Percentiles rank a stretch among this genome's conserved stretches.
Evolutionary conservation across 2,888 invertebrate species (phyloP).

Genomic region (Schrankia costaestrigalis): DNA sequence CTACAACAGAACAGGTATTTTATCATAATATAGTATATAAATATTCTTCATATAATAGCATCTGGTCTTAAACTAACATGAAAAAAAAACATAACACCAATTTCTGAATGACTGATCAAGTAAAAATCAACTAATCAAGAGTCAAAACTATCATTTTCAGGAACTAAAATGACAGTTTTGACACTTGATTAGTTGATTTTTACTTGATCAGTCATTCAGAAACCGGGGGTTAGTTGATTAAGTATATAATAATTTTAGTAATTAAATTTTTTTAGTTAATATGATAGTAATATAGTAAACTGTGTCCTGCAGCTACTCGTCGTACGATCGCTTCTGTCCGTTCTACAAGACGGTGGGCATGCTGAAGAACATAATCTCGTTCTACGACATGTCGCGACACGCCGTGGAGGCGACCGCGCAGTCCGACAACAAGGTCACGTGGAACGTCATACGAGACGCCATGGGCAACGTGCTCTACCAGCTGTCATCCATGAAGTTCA

Average conservation of each 20-base stretch:
- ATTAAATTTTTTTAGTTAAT: neutral
- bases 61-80: no score
- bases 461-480: slow-evolving; percentile 98
- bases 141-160: no score
- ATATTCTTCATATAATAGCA: no score
- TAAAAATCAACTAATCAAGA: no score
- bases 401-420: slow-evolving; percentile 99
- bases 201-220: no score
- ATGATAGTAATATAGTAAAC: neutral
- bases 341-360: slow-evolving; percentile 99
- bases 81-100: no score
- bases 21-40: no score
- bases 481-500: slow-evolving; percentile 99
- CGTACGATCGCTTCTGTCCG: slow-evolving; percentile 98
- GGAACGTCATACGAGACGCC: slow-evolving; percentile 98
- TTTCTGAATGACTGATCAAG: no score
- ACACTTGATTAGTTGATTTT: no score
- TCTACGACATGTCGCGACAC: slow-evolving; percentile 99
- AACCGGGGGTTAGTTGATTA: no score
- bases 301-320: slow-evolving; percentile 83
- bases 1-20: slow-evolving; percentile 97
- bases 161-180: no score
- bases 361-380: slow-evolving; percentile 98
- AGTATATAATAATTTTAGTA: no score
- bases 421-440: slow-evolving; percentile 98